These are phyloP conservation scores for Orthonychiurus folsomi DNA, from an alignment of 2,888 invertebrate genomes.

Conservation along the genomic window DNA sequence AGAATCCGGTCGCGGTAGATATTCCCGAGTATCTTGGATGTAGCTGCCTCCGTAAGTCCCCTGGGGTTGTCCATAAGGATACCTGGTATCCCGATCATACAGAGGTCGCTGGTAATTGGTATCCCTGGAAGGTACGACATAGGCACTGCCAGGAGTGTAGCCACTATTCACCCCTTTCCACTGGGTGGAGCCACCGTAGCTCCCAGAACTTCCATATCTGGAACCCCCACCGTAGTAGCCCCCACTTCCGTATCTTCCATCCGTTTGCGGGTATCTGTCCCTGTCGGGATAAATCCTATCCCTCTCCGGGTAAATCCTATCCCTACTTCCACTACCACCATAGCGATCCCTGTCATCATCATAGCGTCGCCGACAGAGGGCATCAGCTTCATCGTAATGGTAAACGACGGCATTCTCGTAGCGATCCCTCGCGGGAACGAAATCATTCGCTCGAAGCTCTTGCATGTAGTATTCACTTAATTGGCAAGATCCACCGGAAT, in stretches of 20 bases:
- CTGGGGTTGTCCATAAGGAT: background rate
- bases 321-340: background rate
- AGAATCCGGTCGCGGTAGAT: background rate
- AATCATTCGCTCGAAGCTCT: conserved; percentile 24
- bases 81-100: background rate
- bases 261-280: conserved; percentile 4
- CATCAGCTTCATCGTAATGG: conserved; percentile 26
- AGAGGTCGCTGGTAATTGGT: background rate
- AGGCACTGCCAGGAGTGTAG: background rate
- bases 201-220: background rate
- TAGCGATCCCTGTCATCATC: conserved; percentile 10
- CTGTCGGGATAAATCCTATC: conserved; percentile 11
- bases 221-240: background rate
- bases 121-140: background rate
- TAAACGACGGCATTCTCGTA: conserved; percentile 29
- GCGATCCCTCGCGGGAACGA: conserved; percentile 25
- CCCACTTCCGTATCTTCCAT: background rate
- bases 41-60: background rate
- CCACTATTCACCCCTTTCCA: background rate
- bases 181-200: background rate
- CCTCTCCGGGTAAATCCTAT: conserved; percentile 8
- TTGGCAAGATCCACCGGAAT: conserved; percentile 29
- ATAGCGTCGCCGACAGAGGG: conserved; percentile 15
- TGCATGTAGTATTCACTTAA: conserved; percentile 23
- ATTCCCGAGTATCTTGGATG: background rate